Conservation (phyloP, 92 coral and sea anemone species). For the Epizoanthus fatuus region DNA sequence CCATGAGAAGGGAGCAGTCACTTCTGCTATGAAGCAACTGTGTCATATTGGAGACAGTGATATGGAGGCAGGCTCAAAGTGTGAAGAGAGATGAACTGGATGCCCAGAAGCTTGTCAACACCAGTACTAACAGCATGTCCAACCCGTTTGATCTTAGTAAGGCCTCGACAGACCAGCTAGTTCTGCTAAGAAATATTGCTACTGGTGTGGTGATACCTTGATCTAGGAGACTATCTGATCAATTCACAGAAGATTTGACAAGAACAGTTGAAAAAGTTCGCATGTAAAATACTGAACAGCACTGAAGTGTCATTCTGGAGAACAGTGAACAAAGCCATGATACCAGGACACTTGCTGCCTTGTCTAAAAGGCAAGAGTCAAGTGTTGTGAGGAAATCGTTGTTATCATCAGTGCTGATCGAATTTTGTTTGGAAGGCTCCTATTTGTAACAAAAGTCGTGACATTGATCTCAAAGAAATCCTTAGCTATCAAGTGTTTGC, state of each 20-base stretch:
- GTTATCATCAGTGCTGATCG: too few species aligned
- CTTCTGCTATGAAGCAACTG: constrained; percentile 51
- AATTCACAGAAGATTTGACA: too few species aligned
- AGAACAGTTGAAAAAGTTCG: constrained; percentile 38
- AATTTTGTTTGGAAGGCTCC: too few species aligned
- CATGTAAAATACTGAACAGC: constrained; percentile 44
- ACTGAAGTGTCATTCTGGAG: constrained; percentile 67
- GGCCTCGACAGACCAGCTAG: constrained; percentile 42
- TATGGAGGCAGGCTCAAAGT: constrained; percentile 66
- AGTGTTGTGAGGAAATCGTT: background rate
- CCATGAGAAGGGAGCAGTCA: constrained; percentile 62
- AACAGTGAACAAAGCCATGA: constrained; percentile 48
- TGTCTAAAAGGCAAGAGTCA: background rate
- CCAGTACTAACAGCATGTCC: constrained; percentile 52
- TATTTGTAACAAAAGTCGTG: too few species aligned
- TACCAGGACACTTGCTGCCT: background rate
- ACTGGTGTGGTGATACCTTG: constrained; percentile 45
- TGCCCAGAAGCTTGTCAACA: constrained; percentile 61
- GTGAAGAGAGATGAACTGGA: constrained; percentile 64
- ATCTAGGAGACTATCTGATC: too few species aligned
- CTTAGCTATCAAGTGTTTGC: too few species aligned
- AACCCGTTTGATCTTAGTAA: constrained; percentile 68
- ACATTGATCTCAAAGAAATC: too few species aligned
- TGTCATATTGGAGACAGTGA: constrained; percentile 54
- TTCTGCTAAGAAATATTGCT: constrained; percentile 59